Base-by-base conservation (phyloP, 2,888 invertebrate species). In the Rhorus exstirpatorius region DNA sequence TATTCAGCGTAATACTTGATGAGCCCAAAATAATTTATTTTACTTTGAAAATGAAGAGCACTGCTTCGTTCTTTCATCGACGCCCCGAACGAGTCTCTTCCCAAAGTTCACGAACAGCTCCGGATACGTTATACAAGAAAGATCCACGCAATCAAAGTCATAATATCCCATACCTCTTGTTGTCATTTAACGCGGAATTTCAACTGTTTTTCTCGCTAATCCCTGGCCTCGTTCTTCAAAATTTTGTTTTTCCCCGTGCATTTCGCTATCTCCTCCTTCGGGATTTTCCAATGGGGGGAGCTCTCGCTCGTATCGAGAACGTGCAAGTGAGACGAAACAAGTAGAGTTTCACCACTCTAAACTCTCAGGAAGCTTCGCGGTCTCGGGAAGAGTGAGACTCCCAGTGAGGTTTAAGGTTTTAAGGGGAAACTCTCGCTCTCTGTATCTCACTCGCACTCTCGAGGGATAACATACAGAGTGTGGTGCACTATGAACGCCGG, bases 131-230 rank as follows among this genome's bases (percentile, higher is more conserved):
- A 3, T 31, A 31, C 31, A 31, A 3, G 31, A 41, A 41, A 10
- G 10, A 8, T n/a, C 41, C 1, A 21, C 0, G 10, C 94, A 94
- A 94, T 94, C 94, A 95, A 95, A 95, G 95, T 95, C 95, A 95
- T 95, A 95, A 95, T 95, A 95, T 95, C 94, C 94, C 95, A 94
- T 95, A 94, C 94, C 94, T 93, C 53, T 93, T 93, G 94, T 94
- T 94, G 94, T 94, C 89, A 91, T 92, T 90, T 89, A 92, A 92
- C 90, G 90, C 90, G 86, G 89, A 90, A 91, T 91, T 92, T 90
- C 89, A 87, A 87, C 84, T 84, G 85, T 86, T 74, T 81, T 79
- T 84, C 81, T 12, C 82, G 78, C 74, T 26, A 58, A 65, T 78
- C 79, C 79, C 81, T 63, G 85, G 84, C 84, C 74, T 83, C 84